These are phyloP conservation scores for Drosophila pseudoananassae DNA, from an alignment of 1,140 invertebrate species.

Conservation along the genomic window DNA sequence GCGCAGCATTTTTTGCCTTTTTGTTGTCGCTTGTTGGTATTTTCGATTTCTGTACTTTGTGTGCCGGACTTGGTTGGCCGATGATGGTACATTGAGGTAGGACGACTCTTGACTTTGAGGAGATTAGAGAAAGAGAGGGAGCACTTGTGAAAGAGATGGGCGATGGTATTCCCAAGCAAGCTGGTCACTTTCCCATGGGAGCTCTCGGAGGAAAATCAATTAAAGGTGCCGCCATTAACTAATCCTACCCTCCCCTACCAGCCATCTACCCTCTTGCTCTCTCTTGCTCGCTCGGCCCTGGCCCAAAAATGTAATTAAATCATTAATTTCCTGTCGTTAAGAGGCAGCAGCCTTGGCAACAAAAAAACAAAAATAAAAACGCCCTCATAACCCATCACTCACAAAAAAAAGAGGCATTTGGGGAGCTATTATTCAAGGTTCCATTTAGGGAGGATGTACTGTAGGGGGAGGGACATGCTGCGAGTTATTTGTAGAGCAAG, in stretches of 20 bases:
- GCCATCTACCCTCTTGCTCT: neutral
- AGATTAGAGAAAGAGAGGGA: neutral
- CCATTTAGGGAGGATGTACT: neutral
- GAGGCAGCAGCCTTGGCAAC: slow-evolving; percentile 38
- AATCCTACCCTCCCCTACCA: slow-evolving; percentile 1
- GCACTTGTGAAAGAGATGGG: no score
- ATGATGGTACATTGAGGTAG: slow-evolving; percentile 43
- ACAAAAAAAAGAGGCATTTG: neutral
- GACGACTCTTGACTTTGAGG: slow-evolving; percentile 19
- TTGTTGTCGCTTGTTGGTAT: slow-evolving; percentile 11
- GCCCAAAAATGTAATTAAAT: slow-evolving; percentile 68
- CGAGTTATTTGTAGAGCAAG: slow-evolving; percentile 45
- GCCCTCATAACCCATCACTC: slow-evolving; percentile 1
- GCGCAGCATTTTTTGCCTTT: slow-evolving; percentile 54
- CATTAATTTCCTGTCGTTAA: slow-evolving; percentile 74
- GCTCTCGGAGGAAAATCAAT: slow-evolving; percentile 57
- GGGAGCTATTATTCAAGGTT: no score
- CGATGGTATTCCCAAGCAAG: neutral
- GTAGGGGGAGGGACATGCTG: slow-evolving; percentile 20
- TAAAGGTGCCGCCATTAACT: slow-evolving; percentile 52
- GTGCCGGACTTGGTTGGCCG: slow-evolving; percentile 3
- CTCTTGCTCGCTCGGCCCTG: neutral
- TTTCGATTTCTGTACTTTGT: slow-evolving; percentile 14
- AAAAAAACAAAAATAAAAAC: slow-evolving; percentile 32
- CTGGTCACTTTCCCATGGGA: slow-evolving; percentile 59